Base-by-base conservation (phyloP, 2,888 invertebrate species). In the Melieria omissa region DNA sequence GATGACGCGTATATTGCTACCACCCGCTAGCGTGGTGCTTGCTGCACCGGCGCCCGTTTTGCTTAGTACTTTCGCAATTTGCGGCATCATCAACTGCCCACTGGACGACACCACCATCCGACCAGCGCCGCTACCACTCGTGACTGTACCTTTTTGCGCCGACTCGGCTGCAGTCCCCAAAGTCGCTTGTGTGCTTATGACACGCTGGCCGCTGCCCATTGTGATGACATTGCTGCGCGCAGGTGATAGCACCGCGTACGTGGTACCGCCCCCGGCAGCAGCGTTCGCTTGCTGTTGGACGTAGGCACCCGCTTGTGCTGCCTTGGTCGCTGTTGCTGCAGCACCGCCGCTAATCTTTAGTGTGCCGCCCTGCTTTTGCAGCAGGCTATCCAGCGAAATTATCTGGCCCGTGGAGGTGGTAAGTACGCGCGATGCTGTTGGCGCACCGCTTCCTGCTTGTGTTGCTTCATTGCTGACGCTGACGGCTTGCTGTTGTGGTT, bases 391-490 rank as follows among this genome's bases (percentile, higher is more conserved):
- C 4, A 87, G 70, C 0, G 87, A 85, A 41, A 87, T 84, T 47
- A 87, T 85, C 66, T 87, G 86, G 0, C 85, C 85, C 3, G 83
- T 90, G 60, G 93, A 90, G 83, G 92, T 93, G 6, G 75, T 75
- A 42, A 75, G 71, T 14, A 77, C 71, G 5, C 76, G 74, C 3
- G 71, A 72, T 4, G 65, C 73, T 16, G 85, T 49, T 16, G 57
- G 10, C 16, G 62, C 9, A 46, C 45, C 10, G 8, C 46, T 41
- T 52, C 44, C 12, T 3, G 10, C 55, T 8, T 42, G 4, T 8
- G 65, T 12, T 16, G 65, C 64, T 49, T 65, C 65, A 14, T 44
- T 45, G 93, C 90, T 4, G 91, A 91, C 47, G 76, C 78, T 29
- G n/a, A 61, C 63, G 4, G 41, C 44, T 60, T 63, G 70, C 47